A percentile compares a stretch with the other conserved stretches of the same genome.
Conservation (phyloP, 2,113 vertebrate species). For the Solea solea region DNA sequence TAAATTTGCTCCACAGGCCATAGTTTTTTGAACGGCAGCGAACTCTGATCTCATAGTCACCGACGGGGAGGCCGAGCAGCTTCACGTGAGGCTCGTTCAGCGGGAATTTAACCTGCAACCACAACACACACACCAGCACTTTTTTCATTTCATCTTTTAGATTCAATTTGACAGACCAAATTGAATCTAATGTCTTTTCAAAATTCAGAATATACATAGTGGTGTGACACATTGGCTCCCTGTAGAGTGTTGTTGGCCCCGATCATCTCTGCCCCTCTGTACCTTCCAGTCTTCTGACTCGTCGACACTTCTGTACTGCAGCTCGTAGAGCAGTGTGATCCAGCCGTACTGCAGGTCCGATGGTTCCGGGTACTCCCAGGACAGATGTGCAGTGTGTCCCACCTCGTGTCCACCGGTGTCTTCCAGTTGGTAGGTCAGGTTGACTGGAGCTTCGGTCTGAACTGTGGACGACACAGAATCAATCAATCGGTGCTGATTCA, state of each 20-base stretch:
- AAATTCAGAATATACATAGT: too few species aligned
- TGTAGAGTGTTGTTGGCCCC: not conserved
- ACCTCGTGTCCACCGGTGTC: constrained; percentile 64
- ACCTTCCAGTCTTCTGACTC: constrained; percentile 77
- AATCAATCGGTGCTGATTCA: too few species aligned
- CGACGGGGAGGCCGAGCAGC: constrained; percentile 72
- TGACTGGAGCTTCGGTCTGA: constrained; percentile 78
- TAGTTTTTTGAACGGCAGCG: constrained; percentile 78
- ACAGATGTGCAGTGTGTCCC: constrained; percentile 59
- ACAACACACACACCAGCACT: not conserved
- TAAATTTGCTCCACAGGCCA: constrained; percentile 81
- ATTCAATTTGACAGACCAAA: too few species aligned
- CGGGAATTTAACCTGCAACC: constrained; percentile 70
- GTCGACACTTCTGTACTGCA: constrained; percentile 70
- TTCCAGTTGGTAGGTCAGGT: constrained; percentile 68
- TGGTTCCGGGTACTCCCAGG: constrained; percentile 78
- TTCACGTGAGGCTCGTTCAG: constrained; percentile 75
- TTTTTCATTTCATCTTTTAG: too few species aligned
- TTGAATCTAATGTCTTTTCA: too few species aligned
- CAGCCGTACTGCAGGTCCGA: constrained; percentile 75
- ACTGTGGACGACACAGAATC: constrained; percentile 53
- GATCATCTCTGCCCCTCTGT: not conserved
- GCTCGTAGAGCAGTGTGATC: constrained; percentile 82
- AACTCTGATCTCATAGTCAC: constrained; percentile 71
- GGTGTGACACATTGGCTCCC: not conserved